phyloP scores from a whole-genome alignment of 2,113 vertebrate genomes.

The Neoarius graeffei region DNA sequence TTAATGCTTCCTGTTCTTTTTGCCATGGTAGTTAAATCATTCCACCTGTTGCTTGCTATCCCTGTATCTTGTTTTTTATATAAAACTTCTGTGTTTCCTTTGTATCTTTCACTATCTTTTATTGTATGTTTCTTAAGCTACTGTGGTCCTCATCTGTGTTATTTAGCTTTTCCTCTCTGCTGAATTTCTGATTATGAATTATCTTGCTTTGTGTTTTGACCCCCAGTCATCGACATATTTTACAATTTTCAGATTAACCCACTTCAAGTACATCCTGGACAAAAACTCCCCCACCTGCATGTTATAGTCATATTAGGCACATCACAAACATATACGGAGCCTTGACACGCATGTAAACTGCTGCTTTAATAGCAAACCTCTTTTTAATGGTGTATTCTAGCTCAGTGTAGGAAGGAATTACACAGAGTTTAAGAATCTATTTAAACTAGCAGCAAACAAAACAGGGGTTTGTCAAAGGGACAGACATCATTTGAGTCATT shows the following conservation, averaged over 20 bases:
- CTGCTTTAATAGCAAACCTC: neutral
- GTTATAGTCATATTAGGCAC: neutral
- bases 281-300: neutral
- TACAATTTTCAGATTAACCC: neutral
- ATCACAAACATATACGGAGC: neutral
- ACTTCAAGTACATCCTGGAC: neutral
- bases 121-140: neutral
- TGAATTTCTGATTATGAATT: neutral
- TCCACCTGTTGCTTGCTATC: neutral
- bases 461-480: constrained; percentile 1
- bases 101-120: neutral
- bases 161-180: neutral
- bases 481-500: constrained; percentile 12
- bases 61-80: neutral
- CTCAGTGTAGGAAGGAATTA: neutral
- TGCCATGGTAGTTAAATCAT: neutral
- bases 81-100: neutral
- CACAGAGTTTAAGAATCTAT: neutral
- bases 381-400: neutral
- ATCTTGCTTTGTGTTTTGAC: neutral
- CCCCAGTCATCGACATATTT: neutral
- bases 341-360: neutral
- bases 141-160: neutral
- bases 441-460: neutral
- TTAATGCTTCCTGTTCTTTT: neutral